A percentile compares a stretch with the other conserved stretches of the same genome.
Conservation (phyloP, 2,113 vertebrate species). For the Atrichornis clamosus region DNA sequence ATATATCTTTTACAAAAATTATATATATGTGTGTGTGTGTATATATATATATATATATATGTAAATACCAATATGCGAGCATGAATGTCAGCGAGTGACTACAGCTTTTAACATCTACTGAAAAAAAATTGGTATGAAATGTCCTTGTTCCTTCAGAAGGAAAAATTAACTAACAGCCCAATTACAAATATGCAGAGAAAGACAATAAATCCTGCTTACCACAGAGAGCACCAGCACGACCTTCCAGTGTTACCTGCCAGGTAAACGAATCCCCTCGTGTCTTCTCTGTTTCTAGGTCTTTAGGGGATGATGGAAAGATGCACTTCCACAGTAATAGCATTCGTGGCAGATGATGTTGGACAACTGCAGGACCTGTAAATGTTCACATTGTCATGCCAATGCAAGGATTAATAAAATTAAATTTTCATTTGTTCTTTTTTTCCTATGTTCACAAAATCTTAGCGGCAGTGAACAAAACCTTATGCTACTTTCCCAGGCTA, state of each 20-base stretch:
- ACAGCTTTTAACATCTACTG: background rate
- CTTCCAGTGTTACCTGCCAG: constrained; percentile 93
- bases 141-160: background rate
- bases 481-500: background rate
- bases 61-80: background rate
- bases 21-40: no score
- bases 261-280: constrained; percentile 90
- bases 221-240: constrained; percentile 88
- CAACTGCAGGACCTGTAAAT: constrained; percentile 83
- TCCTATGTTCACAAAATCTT: background rate
- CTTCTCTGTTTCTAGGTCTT: constrained; percentile 88
- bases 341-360: constrained; percentile 82
- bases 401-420: background rate
- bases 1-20: background rate
- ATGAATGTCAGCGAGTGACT: background rate
- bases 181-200: background rate
- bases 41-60: background rate
- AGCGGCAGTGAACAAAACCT: background rate
- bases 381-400: background rate
- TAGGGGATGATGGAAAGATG: constrained; percentile 84
- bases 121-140: background rate
- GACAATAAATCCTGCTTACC: constrained; percentile 75
- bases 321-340: constrained; percentile 88
- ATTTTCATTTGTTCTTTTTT: background rate
- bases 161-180: background rate